Percentiles rank a stretch among this genome's conserved stretches.
These are phyloP conservation scores for Oreochromis grahami DNA, from an alignment of 2,797 vertebrate species.

Conservation along the genomic window DNA sequence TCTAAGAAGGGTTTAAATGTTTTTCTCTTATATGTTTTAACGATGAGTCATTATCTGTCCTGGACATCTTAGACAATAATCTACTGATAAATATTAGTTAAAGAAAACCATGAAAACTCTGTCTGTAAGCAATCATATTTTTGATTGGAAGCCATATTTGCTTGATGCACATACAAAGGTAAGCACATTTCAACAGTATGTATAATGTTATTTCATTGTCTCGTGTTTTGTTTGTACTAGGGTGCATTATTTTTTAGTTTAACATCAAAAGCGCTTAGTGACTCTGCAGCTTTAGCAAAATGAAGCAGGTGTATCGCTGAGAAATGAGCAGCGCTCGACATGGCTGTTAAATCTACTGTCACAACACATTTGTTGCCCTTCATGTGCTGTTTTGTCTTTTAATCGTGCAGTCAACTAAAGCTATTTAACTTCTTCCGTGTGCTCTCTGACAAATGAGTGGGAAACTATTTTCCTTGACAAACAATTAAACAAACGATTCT, in stretches of 20 bases:
- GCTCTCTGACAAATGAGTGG: slow-evolving; percentile 27
- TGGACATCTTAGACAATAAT: background rate
- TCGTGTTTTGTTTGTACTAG: background rate
- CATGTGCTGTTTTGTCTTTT: slow-evolving; percentile 9
- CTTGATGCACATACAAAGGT: background rate
- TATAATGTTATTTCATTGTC: background rate
- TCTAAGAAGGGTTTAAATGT: background rate
- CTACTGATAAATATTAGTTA: background rate
- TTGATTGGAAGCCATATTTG: background rate
- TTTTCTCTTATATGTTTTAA: background rate
- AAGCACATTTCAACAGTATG: background rate
- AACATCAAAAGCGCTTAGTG: background rate
- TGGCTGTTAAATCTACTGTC: background rate
- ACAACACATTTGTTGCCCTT: background rate
- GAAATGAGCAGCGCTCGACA: background rate
- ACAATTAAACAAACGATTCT: slow-evolving; percentile 36
- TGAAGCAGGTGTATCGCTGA: background rate
- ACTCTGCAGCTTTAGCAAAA: background rate
- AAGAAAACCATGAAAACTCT: background rate
- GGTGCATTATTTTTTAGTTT: background rate
- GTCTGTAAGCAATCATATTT: background rate
- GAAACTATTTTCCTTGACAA: slow-evolving; percentile 47
- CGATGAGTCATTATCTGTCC: background rate
- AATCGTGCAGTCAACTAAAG: slow-evolving; percentile 34
- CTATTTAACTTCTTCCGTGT: slow-evolving; percentile 37